Evolutionary conservation across 2,888 invertebrate genomes (phyloP).

Genomic region (Ormyrus rosae): DNA sequence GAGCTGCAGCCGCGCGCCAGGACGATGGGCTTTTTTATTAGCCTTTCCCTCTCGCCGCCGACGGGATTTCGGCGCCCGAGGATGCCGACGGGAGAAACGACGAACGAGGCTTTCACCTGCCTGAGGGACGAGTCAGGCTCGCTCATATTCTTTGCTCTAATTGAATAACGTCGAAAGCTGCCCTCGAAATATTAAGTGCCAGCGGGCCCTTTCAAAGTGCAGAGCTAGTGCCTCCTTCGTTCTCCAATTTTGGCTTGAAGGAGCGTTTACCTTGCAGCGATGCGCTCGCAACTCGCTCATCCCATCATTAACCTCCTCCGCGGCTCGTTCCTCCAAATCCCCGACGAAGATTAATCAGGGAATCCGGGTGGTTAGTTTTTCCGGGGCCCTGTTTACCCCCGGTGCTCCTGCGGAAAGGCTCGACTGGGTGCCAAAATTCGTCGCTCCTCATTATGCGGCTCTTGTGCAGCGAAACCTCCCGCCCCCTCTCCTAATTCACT

Average conservation of each 20-base stretch:
- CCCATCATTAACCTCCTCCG: no score
- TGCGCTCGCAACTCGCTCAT: no score
- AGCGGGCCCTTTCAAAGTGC: no score
- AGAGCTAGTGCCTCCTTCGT: no score
- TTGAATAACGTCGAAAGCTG: no score
- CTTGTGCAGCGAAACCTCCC: slow-evolving; percentile 30
- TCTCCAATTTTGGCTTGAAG: no score
- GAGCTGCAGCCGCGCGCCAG: slow-evolving; percentile 6
- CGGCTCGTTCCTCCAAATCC: neutral
- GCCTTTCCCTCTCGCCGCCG: neutral
- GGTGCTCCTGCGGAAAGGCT: neutral
- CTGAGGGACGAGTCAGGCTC: no score
- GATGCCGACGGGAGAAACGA: no score
- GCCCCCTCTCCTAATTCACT: slow-evolving; percentile 32
- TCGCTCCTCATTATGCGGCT: slow-evolving; percentile 42
- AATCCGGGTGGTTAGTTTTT: neutral
- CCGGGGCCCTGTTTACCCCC: slow-evolving; percentile 13
- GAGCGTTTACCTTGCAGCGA: no score
- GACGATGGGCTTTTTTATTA: neutral
- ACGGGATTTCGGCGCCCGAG: neutral
- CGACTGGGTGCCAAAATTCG: neutral
- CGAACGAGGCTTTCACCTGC: no score
- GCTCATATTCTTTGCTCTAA: no score
- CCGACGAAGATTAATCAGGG: slow-evolving; percentile 39
- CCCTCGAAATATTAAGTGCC: no score